Conservation (phyloP, 2,888 invertebrate genomes). For the Belgica antarctica region DNA sequence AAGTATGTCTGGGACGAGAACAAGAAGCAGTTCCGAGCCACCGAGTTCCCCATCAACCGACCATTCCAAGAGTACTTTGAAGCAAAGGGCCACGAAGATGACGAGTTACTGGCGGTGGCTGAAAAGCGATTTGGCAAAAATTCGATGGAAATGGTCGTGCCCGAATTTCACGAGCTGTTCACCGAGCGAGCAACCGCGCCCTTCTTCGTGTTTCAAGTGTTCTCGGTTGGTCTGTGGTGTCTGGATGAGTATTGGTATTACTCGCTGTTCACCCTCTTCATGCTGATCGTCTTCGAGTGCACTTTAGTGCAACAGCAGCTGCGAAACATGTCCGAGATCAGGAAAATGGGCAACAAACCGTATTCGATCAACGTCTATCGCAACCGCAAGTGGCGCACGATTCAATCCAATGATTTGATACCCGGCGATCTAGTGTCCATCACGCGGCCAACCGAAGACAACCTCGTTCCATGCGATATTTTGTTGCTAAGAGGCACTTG, state of each 20-base stretch:
- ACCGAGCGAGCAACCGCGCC: slow-evolving; percentile 97
- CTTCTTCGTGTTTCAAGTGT: slow-evolving; percentile 99
- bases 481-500: slow-evolving; percentile 90
- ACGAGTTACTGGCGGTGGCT: slow-evolving; percentile 71
- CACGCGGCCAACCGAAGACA: slow-evolving; percentile 82
- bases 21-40: slow-evolving; percentile 73
- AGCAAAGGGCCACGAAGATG: slow-evolving; percentile 85
- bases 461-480: slow-evolving; percentile 94
- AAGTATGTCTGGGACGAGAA: slow-evolving; percentile 89
- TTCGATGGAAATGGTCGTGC: slow-evolving; percentile 83
- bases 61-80: slow-evolving; percentile 70
- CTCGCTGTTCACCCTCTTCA: slow-evolving; percentile 91
- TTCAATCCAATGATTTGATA: slow-evolving; percentile 82
- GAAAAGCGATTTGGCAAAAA: slow-evolving; percentile 87
- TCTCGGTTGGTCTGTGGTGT: slow-evolving; percentile 98
- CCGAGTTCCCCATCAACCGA: slow-evolving; percentile 81
- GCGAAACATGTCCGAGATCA: slow-evolving; percentile 96
- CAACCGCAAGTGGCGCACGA: slow-evolving; percentile 82
- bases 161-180: slow-evolving; percentile 94
- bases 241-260: slow-evolving; percentile 99
- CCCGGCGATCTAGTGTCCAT: slow-evolving; percentile 97
- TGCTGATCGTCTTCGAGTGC: slow-evolving; percentile 95
- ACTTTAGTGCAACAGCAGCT: slow-evolving; percentile 97
- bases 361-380: slow-evolving; percentile 88
- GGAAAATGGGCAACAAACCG: slow-evolving; percentile 99